A percentile compares a stretch with the other conserved stretches of the same genome.
Conservation (phyloP, 2,797 vertebrate genomes). For the Poecile montanus region DNA sequence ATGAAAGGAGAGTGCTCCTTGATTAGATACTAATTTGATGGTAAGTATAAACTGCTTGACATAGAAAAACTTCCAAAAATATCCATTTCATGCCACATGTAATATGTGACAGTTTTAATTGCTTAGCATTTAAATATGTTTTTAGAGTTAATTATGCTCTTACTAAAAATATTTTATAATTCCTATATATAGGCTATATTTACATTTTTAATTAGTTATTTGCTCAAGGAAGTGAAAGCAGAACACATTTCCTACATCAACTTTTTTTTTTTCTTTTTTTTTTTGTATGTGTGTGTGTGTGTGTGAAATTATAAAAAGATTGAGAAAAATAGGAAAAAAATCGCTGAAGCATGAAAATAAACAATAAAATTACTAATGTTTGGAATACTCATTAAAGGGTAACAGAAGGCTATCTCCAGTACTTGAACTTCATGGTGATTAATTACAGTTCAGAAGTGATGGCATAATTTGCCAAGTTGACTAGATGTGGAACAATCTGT, state of each 20-base stretch:
- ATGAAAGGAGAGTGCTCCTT: not conserved
- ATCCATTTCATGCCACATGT: not conserved
- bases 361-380: not conserved
- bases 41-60: not conserved
- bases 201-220: not conserved
- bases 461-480: not conserved
- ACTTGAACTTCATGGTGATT: not conserved
- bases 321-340: not conserved
- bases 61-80: not conserved
- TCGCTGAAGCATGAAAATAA: not conserved
- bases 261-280: no score
- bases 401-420: not conserved
- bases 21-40: not conserved
- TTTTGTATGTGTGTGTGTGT: no score
- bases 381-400: not conserved
- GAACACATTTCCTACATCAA: rapidly evolving
- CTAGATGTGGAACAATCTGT: not conserved
- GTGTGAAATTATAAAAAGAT: not conserved
- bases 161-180: not conserved
- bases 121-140: not conserved
- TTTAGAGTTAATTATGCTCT: not conserved
- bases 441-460: not conserved
- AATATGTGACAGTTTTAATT: not conserved
- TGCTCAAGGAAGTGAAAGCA: not conserved
- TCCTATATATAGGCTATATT: not conserved